Evolutionary conservation across 2,113 vertebrate genomes (phyloP).

Genomic region (Entelurus aequoreus): DNA sequence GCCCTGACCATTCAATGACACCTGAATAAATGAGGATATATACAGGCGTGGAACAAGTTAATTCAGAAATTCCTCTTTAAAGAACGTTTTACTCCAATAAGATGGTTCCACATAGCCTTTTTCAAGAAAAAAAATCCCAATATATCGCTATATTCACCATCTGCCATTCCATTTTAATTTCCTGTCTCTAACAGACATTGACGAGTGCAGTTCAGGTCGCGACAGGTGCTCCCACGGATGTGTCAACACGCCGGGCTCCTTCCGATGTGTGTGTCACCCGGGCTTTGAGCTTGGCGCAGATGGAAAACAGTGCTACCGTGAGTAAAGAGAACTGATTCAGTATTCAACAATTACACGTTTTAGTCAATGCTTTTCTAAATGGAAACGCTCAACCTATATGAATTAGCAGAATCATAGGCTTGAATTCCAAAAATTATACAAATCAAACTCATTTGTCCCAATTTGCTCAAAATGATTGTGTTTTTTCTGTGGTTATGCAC

Average conservation of each 20-base stretch:
- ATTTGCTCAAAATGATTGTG: neutral
- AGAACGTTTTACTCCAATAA: too few relatives aligned
- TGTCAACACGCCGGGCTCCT: constrained; percentile 79
- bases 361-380: neutral
- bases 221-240: constrained; percentile 75
- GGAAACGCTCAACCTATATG: neutral
- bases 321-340: constrained; percentile 51
- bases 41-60: too few relatives aligned
- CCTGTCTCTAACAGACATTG: constrained; percentile 64
- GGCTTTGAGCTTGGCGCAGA: constrained; percentile 82
- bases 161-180: neutral
- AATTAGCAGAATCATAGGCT: neutral
- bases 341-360: neutral
- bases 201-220: constrained; percentile 73
- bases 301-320: constrained; percentile 82
- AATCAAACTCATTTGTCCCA: constrained; percentile 3
- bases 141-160: too few relatives aligned
- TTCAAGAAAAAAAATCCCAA: too few relatives aligned
- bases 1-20: too few relatives aligned
- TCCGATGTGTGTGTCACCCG: constrained; percentile 76
- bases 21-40: too few relatives aligned
- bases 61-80: too few relatives aligned
- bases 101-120: too few relatives aligned
- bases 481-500: constrained; percentile 8
- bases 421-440: neutral